These are phyloP conservation scores for Oikopleura vanhoeffeni DNA, from an alignment of 23 tunicate species.

Conservation along the genomic window DNA sequence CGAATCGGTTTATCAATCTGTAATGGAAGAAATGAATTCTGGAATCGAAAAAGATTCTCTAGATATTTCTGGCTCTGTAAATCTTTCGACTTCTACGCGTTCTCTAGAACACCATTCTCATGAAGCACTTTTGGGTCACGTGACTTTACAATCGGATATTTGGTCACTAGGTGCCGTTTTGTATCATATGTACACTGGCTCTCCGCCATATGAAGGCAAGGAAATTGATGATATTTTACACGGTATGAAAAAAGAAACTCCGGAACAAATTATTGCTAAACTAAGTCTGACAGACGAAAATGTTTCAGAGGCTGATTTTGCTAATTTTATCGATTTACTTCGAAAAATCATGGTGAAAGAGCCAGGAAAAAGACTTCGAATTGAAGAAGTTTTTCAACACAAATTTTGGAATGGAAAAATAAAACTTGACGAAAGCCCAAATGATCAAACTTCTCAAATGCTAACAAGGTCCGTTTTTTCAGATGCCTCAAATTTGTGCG, in stretches of 20 bases:
- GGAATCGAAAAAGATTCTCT: neutral
- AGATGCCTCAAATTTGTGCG: no score
- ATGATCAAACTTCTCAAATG: no score
- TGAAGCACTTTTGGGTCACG: neutral
- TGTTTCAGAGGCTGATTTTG: neutral
- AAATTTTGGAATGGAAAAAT: neutral
- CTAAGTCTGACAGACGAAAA: neutral
- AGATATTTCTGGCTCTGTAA: neutral
- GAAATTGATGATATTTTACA: neutral
- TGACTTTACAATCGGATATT: neutral
- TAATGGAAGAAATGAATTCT: slow-evolving; percentile 16
- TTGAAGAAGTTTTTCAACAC: neutral
- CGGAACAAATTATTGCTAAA: neutral
- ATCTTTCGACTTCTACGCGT: neutral
- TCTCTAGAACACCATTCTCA: neutral
- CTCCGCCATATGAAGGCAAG: neutral
- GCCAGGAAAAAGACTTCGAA: neutral
- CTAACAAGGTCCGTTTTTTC: no score
- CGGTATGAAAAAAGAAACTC: neutral
- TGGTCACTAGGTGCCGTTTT: neutral
- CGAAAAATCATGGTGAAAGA: neutral
- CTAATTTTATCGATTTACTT: neutral
- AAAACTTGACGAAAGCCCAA: neutral
- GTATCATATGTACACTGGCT: neutral
- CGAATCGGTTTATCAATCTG: slow-evolving; percentile 59